phyloP scores from a whole-genome alignment of 2,888 invertebrate species.

The Scelioninae gen. 1 region DNA sequence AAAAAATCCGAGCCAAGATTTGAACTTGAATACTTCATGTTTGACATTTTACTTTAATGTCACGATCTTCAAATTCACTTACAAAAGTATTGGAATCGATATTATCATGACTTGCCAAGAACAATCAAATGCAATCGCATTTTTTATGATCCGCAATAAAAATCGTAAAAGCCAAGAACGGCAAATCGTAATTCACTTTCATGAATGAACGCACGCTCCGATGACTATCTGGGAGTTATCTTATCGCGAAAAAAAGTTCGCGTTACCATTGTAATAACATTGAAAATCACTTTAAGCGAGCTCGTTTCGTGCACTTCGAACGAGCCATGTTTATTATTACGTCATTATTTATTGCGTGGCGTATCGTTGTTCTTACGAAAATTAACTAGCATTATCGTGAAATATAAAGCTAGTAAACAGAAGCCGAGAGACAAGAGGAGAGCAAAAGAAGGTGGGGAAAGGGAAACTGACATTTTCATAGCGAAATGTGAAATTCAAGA shows the following conservation, averaged over 20 bases:
- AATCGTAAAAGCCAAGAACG: neutral
- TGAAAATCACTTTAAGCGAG: conserved; percentile 5
- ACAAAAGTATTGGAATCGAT: neutral
- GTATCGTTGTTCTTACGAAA: neutral
- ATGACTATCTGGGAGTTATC: conserved; percentile 1
- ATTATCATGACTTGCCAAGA: conserved; percentile 3
- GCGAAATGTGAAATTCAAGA: neutral
- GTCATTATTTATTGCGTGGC: conserved; percentile 9
- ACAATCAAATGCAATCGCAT: neutral
- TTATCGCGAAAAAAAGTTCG: conserved; percentile 10
- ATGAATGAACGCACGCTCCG: neutral
- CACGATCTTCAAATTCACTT: neutral
- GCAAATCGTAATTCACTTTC: conserved; percentile 3
- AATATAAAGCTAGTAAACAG: neutral
- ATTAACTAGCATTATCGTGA: neutral
- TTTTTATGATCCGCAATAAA: neutral
- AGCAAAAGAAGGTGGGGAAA: neutral
- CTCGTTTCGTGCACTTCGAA: neutral
- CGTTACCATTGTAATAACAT: conserved; percentile 3
- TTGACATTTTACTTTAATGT: neutral
- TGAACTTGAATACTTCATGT: no score
- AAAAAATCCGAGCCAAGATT: no score
- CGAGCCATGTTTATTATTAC: neutral
- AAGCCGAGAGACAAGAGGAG: neutral
- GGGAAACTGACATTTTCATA: neutral